Percentiles rank a stretch among this genome's conserved stretches.
Conservation (phyloP, 2,113 vertebrate species). For the Petrocephalus microphthalmus region DNA sequence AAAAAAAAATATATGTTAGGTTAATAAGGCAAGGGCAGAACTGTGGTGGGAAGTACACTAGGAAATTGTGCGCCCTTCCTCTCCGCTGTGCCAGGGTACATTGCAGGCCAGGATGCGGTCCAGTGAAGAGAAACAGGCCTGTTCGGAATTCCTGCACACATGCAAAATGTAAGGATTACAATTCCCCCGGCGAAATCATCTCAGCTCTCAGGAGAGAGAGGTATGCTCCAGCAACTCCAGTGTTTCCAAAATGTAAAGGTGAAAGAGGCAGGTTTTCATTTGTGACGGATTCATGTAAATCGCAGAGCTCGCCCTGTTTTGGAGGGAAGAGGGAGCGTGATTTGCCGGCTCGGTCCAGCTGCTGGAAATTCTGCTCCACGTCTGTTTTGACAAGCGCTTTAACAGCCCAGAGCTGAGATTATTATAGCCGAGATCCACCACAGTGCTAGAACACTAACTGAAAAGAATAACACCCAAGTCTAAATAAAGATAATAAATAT, state of each 20-base stretch:
- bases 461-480: constrained; percentile 52
- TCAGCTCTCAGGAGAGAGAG: neutral
- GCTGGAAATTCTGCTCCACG: neutral
- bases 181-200: neutral
- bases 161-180: neutral
- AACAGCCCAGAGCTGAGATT: neutral
- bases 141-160: constrained; percentile 23
- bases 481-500: constrained; percentile 49
- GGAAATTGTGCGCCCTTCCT: constrained; percentile 6
- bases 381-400: neutral
- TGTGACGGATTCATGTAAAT: neutral
- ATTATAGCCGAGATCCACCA: neutral
- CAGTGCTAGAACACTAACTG: constrained; percentile 28
- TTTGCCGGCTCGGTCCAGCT: neutral
- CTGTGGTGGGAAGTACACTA: neutral
- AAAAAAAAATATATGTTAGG: constrained; percentile 27
- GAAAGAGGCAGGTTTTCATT: neutral
- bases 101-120: neutral
- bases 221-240: neutral
- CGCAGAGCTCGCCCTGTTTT: neutral
- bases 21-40: constrained; percentile 25
- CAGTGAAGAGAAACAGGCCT: constrained; percentile 3
- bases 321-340: neutral
- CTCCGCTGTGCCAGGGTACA: neutral
- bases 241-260: neutral